Evolutionary conservation across 2,113 vertebrate species (phyloP).

Genomic region (Pandion haliaetus): DNA sequence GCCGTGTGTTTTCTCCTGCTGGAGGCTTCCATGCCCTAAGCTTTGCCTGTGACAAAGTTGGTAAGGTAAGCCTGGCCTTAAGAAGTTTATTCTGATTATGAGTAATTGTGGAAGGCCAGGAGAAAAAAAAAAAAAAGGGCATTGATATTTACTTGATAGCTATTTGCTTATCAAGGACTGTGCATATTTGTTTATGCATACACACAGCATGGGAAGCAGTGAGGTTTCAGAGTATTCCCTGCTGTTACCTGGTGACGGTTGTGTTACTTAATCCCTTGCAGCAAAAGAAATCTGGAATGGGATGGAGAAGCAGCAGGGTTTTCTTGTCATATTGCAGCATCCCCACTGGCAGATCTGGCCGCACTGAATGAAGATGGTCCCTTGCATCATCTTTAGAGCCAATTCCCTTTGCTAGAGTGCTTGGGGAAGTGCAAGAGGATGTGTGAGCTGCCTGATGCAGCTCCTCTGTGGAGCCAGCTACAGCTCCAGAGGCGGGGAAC

Average conservation of each 20-base stretch:
- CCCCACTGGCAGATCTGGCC: background rate
- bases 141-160: background rate
- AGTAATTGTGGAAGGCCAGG: background rate
- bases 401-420: background rate
- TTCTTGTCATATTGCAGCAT: background rate
- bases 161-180: background rate
- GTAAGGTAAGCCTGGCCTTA: background rate
- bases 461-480: background rate
- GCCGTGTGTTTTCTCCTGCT: rapidly evolving
- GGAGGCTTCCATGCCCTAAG: background rate
- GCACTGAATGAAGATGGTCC: background rate
- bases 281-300: background rate
- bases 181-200: background rate
- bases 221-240: background rate
- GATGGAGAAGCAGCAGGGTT: background rate
- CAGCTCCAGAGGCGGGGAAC: background rate
- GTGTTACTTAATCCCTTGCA: background rate
- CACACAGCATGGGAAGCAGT: background rate
- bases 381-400: background rate
- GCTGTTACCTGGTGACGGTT: background rate
- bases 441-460: background rate
- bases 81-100: background rate
- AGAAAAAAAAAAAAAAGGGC: background rate
- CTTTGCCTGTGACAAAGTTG: background rate
- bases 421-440: background rate